Conservation (phyloP, 2,888 invertebrate genomes). For the Pteria penguin region DNA sequence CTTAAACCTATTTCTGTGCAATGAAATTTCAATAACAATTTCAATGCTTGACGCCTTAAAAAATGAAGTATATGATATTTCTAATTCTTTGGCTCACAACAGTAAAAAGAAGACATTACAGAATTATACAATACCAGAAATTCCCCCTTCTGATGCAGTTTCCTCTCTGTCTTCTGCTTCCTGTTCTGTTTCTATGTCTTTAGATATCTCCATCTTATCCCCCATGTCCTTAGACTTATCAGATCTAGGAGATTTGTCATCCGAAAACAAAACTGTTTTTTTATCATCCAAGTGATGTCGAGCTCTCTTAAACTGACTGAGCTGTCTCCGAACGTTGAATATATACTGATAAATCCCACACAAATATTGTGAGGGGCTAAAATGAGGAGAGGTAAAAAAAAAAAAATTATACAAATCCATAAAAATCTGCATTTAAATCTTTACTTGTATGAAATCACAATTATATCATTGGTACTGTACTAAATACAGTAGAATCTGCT, state of each 20-base stretch:
- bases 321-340: constrained; percentile 67
- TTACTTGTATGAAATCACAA: no score
- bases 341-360: constrained; percentile 71
- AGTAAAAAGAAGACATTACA: not conserved
- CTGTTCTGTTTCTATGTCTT: constrained; percentile 28
- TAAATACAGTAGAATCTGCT: no score
- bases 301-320: constrained; percentile 59
- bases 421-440: no score
- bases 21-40: no score
- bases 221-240: not conserved
- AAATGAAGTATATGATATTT: no score
- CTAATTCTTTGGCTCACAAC: not conserved
- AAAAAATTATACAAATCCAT: no score
- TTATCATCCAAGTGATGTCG: not conserved
- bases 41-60: no score
- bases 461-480: no score
- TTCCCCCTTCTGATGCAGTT: constrained; percentile 17
- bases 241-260: not conserved
- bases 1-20: no score
- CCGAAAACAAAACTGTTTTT: not conserved
- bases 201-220: constrained; percentile 19
- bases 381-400: no score
- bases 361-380: no score
- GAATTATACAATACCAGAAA: constrained; percentile 39
- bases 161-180: constrained; percentile 41